A percentile compares a stretch with the other conserved stretches of the same genome.
Evolutionary conservation across 2,113 vertebrate species (phyloP).

Genomic region (Hydrolagus affinis): DNA sequence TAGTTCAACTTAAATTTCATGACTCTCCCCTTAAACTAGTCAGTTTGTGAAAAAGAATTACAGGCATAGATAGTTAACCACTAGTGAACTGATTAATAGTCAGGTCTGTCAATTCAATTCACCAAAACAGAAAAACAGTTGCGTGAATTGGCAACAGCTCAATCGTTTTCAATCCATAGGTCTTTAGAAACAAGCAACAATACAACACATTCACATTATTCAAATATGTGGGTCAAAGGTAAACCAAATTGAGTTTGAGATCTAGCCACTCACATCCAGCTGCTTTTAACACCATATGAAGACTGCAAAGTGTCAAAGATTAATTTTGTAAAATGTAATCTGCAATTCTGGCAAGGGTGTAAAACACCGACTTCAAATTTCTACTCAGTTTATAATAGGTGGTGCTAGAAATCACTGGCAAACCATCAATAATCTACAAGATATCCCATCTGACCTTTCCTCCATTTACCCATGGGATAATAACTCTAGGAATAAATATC

Average conservation of each 20-base stretch:
- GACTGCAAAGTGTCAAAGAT: constrained; percentile 34
- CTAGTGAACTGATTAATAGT: background rate
- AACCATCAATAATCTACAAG: background rate
- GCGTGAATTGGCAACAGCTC: too few relatives aligned
- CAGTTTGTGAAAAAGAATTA: too few relatives aligned
- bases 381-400: background rate
- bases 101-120: background rate
- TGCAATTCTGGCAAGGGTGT: background rate
- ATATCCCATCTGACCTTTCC: too few relatives aligned
- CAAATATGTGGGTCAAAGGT: constrained; percentile 55
- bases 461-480: background rate
- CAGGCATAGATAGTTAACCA: too few relatives aligned
- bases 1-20: too few relatives aligned
- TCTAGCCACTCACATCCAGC: background rate
- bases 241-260: constrained; percentile 34
- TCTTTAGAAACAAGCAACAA: too few relatives aligned
- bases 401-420: background rate
- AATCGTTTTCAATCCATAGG: too few relatives aligned
- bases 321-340: constrained; percentile 4
- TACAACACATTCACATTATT: too few relatives aligned
- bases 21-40: too few relatives aligned
- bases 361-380: background rate
- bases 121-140: background rate
- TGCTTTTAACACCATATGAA: constrained; percentile 11
- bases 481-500: background rate